Evolutionary conservation across 37 sponge, comb jelly and placozoan species (phyloP), one percentile per base, ranked within the genome.

Genomic region (Hormiphora californensis): DNA sequence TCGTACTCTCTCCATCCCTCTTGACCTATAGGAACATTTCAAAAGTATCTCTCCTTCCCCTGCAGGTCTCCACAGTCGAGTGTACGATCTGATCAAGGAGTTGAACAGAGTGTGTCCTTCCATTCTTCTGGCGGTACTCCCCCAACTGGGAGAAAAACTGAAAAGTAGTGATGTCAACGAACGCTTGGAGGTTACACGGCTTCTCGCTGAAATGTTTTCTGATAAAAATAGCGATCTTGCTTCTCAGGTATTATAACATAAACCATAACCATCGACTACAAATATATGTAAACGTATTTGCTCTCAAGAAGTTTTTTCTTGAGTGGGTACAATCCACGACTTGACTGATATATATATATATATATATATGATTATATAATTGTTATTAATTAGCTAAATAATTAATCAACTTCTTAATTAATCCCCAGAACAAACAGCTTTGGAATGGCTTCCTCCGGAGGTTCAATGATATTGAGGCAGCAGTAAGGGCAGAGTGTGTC

Each of bases 61-160:
- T n/a, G 25, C 39, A 73, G 81, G 81, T 32, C 46, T 73, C 19
- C 81, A 73, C 81, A 73, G 81, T 41, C 43, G 81, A 73, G 63
- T 95, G 39, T 92, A 92, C 55, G 92, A 91, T 37, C 67, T 95
- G 30, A 89, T 95, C 54, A 63, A 88, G 31, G 91, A 92, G 63
- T 88, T 95, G 53, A 90, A 93, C 55, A 38, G 44, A 32, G 91
- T 93, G 53, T 92, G 91, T 34, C 89, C 91, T 30, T 88, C 89
- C 21, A 63, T 93, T 23, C 90, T 95, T 15, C 87, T 93, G 8
- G 87, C 93, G 55, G 91, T 95, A 22, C 41, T 95, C n/a, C 93
- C 95, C 12, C 95, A 95, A 69, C 89, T 95, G 73, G 93, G 93
- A 69, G 88, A 86, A 49, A 92, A 95, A 67, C 91, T 95, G 31